Base-by-base conservation (phyloP, 2,113 vertebrate species). In the Dipodomys stephensi region DNA sequence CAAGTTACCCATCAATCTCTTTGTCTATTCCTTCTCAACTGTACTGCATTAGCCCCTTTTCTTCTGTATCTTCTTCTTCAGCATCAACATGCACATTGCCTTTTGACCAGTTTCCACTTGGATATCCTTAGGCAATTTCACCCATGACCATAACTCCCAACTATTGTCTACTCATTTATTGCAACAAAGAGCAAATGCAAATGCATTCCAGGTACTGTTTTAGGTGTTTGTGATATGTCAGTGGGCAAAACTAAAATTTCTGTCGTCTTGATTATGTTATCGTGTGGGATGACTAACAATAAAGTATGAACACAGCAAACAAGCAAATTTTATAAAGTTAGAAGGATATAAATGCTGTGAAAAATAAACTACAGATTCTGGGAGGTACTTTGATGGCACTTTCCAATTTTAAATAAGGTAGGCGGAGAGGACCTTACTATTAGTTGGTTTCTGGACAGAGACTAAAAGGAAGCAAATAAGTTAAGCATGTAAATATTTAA, bases 121-220 rank as follows among this genome's bases (percentile, higher is more conserved):
- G 65, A 39, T 68, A 4, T 90, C 85, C 57, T 81, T 53, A 80
- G 35, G 69, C 35, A 88, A 11, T 91, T 95, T 96, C 22, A 67
- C 62, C 23, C 20, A 28, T 73, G 60, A 65, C 16, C 27, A 49
- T 72, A 83, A 80, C 15, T 89, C 77, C 53, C 20, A 94, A 77
- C 57, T 84, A 39, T 30, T 76, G 25, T 73, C 27, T 73, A 68
- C 35, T 87, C 35, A 88, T 92, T 84, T 87, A 92, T 60, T 65
- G 81, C 18, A 92, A 23, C 39, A 82, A 81, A 78, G 73, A 82
- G 16, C 84, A 32, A 97, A 46, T 39, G 10, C 4, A 35, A 60
- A 20, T 85, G 1, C 67, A 83, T 60, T 23, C 60, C 53, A 86
- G 23, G 15, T 35, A 84, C 39, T 71, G 25, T 87, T 83, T 83